Conservation (phyloP, 2,888 invertebrate species). For the Apotomis capreana region DNA sequence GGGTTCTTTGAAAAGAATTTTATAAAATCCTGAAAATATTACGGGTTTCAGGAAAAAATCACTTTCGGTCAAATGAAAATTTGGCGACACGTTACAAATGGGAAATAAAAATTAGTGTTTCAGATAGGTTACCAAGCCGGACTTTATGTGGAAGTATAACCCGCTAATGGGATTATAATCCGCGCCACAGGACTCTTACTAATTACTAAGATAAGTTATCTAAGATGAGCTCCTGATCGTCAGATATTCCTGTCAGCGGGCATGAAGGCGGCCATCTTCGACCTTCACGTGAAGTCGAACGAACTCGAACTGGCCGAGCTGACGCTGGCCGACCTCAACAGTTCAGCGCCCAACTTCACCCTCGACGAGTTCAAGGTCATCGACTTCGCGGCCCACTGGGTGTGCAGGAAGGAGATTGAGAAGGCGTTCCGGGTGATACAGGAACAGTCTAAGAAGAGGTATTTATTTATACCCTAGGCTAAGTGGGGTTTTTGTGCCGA, state of each 20-base stretch:
- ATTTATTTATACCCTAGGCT: conserved; percentile 9
- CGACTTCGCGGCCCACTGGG: conserved; percentile 84
- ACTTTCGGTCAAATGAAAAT: no score
- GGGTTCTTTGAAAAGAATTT: no score
- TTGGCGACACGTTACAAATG: no score
- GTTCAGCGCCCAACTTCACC: conserved; percentile 78
- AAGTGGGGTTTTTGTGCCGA: no score
- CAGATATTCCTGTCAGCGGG: conserved; percentile 84
- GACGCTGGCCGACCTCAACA: conserved; percentile 79
- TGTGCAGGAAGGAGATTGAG: conserved; percentile 71
- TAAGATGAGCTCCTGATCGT: conserved; percentile 3
- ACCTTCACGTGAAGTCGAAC: conserved; percentile 82
- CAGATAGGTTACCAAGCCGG: no score
- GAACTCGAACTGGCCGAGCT: conserved; percentile 81
- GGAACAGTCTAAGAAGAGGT: conserved; percentile 77
- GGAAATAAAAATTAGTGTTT: no score
- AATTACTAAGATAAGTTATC: no score
- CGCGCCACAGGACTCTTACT: no score
- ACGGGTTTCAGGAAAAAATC: no score
- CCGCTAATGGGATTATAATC: no score
- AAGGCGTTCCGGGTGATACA: conserved; percentile 77
- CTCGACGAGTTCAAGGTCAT: conserved; percentile 87
- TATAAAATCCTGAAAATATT: no score
- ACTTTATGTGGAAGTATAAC: no score
- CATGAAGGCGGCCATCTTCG: conserved; percentile 86